Conservation (phyloP, 2,113 vertebrate species). For the Rhynchomys soricoides region DNA sequence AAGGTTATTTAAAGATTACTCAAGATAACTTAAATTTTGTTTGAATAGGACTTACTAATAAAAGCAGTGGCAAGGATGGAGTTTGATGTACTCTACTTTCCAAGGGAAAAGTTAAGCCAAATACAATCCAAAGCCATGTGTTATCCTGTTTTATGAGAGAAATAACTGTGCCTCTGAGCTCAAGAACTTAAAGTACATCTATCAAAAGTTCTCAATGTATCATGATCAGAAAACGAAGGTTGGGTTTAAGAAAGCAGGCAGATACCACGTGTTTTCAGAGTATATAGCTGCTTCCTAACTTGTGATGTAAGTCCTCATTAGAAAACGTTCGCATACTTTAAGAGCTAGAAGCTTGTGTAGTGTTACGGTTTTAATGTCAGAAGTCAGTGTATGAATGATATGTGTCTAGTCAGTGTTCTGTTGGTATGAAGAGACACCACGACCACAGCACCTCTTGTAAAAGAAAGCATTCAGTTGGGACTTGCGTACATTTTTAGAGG, state of each 20-base stretch:
- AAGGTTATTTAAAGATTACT: not conserved
- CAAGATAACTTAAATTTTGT: conserved; percentile 17
- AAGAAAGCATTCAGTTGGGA: not conserved
- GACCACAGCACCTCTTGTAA: not conserved
- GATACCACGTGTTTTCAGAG: conserved; percentile 41
- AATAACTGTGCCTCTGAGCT: not conserved
- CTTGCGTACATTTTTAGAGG: not conserved
- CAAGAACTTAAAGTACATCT: conserved; percentile 15
- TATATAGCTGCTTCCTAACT: not conserved
- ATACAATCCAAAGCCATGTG: not conserved
- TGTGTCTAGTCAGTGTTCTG: not conserved
- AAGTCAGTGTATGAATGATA: conserved; percentile 18
- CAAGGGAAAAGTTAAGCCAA: conserved; percentile 7
- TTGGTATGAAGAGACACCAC: not conserved
- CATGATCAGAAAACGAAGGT: conserved; percentile 18
- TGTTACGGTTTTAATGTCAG: conserved; percentile 22
- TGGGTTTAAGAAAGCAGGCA: conserved; percentile 21
- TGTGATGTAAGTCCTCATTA: not conserved
- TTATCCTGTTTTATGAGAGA: conserved; percentile 6
- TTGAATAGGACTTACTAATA: not conserved
- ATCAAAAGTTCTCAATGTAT: conserved; percentile 4
- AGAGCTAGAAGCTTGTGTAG: not conserved
- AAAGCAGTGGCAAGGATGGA: conserved; percentile 7
- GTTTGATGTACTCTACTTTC: conserved; percentile 8
- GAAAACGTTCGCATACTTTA: conserved; percentile 5